These are phyloP conservation scores for Drosophila buzzatii DNA, from an alignment of 2,888 invertebrate genomes.

Conservation along the genomic window DNA sequence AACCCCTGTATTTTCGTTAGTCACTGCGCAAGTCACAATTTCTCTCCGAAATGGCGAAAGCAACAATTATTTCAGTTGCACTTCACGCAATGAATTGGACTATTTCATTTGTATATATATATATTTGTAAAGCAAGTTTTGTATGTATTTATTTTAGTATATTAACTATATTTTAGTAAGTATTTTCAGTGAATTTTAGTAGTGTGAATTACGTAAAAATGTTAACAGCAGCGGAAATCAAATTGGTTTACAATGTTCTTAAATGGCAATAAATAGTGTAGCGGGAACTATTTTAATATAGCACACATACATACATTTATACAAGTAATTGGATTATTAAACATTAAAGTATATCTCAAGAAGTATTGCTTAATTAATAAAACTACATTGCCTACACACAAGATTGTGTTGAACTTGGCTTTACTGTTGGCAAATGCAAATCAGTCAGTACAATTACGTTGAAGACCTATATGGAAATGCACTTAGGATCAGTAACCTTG, in stretches of 20 bases:
- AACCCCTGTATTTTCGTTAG: slow-evolving; percentile 13
- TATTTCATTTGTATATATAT: neutral
- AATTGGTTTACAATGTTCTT: slow-evolving; percentile 55
- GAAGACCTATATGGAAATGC: slow-evolving; percentile 41
- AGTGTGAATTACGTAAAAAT: slow-evolving; percentile 31
- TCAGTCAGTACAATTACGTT: slow-evolving; percentile 51
- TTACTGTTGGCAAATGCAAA: slow-evolving; percentile 33
- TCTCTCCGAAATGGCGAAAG: slow-evolving; percentile 8
- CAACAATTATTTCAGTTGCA: slow-evolving; percentile 7
- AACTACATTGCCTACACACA: slow-evolving; percentile 11
- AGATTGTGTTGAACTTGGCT: slow-evolving; percentile 26
- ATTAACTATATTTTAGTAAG: slow-evolving; percentile 9
- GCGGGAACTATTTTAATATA: slow-evolving; percentile 71
- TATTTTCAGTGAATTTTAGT: slow-evolving; percentile 13
- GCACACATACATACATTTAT: slow-evolving; percentile 65
- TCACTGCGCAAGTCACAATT: slow-evolving; percentile 56
- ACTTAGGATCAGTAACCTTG: slow-evolving; percentile 81
- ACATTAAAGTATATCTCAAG: slow-evolving; percentile 17
- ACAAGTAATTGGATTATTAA: slow-evolving; percentile 36
- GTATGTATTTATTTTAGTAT: slow-evolving; percentile 24
- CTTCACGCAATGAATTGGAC: neutral
- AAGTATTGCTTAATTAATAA: slow-evolving; percentile 13
- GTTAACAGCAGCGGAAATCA: slow-evolving; percentile 32
- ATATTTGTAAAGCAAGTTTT: neutral
- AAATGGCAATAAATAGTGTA: slow-evolving; percentile 69